Conservation (phyloP, 2,888 invertebrate genomes). For the Drosophila falleni region DNA sequence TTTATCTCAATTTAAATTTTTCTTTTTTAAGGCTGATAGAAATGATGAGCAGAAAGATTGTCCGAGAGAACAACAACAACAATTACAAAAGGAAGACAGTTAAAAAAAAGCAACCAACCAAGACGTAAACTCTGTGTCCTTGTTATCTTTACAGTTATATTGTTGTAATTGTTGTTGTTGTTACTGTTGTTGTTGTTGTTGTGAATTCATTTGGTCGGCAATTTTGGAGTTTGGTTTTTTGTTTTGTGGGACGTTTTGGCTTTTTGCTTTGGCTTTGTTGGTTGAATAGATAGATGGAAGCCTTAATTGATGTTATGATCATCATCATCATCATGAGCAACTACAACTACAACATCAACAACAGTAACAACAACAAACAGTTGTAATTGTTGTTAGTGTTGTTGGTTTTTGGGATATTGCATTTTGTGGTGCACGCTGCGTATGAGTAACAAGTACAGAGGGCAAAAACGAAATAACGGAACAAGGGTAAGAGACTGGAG, state of each 20-base stretch:
- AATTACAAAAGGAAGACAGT: neutral
- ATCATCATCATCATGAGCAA: slow-evolving; percentile 48
- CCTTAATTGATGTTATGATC: slow-evolving; percentile 75
- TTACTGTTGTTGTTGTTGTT: slow-evolving; percentile 33
- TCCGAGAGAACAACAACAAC: slow-evolving; percentile 1
- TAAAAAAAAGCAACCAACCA: slow-evolving; percentile 42
- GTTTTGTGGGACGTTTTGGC: slow-evolving; percentile 37
- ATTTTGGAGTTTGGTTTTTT: slow-evolving; percentile 52
- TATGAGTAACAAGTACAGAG: slow-evolving; percentile 58
- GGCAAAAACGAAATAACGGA: slow-evolving; percentile 6
- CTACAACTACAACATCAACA: slow-evolving; percentile 20
- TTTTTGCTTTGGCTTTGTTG: slow-evolving; percentile 59
- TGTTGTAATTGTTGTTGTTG: slow-evolving; percentile 21
- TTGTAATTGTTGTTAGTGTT: slow-evolving; percentile 26
- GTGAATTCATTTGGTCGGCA: slow-evolving; percentile 51
- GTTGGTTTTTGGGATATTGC: slow-evolving; percentile 60
- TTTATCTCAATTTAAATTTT: slow-evolving; percentile 1
- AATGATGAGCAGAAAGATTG: slow-evolving; percentile 51
- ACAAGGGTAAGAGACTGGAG: neutral
- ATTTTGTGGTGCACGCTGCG: slow-evolving; percentile 65
- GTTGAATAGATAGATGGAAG: slow-evolving; percentile 62
- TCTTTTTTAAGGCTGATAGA: slow-evolving; percentile 6
- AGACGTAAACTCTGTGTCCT: slow-evolving; percentile 41
- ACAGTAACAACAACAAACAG: slow-evolving; percentile 15
- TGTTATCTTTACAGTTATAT: slow-evolving; percentile 8